A percentile compares a stretch with the other conserved stretches of the same genome.
phyloP scores from a whole-genome alignment of 2,797 vertebrate species.

The Dromococcyx pavoninus region DNA sequence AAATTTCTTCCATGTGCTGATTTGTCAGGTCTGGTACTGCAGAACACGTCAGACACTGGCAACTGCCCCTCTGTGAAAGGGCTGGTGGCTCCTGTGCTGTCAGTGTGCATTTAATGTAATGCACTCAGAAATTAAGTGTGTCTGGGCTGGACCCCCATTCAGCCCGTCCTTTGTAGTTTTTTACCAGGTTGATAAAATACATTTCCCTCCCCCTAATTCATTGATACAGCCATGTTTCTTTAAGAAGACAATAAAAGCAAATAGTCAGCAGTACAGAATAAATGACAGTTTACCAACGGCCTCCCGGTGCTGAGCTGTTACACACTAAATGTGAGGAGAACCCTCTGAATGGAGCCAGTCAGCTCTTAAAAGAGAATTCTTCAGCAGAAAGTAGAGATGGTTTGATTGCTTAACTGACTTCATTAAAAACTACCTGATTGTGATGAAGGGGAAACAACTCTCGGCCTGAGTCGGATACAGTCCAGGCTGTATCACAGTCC shows the following conservation, averaged over 20 bases:
- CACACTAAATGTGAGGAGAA: not conserved
- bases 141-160: not conserved
- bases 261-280: not conserved
- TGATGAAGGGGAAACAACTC: not conserved
- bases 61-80: not conserved
- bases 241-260: not conserved
- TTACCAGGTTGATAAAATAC: not conserved
- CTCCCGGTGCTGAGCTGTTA: not conserved
- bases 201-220: not conserved
- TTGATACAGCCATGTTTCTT: fast-evolving
- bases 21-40: not conserved
- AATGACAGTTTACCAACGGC: not conserved
- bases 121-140: not conserved
- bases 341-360: not conserved
- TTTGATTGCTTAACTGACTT: not conserved
- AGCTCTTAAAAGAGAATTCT: not conserved
- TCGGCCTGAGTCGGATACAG: fast-evolving
- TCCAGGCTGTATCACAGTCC: not conserved
- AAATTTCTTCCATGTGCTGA: slow-evolving; percentile 10
- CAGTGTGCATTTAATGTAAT: not conserved
- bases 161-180: fast-evolving
- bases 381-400: not conserved
- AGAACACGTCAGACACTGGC: not conserved
- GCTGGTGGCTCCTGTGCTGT: not conserved
- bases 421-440: not conserved